Conservation (phyloP, 2,797 vertebrate species). For the Sorex maritimensis region DNA sequence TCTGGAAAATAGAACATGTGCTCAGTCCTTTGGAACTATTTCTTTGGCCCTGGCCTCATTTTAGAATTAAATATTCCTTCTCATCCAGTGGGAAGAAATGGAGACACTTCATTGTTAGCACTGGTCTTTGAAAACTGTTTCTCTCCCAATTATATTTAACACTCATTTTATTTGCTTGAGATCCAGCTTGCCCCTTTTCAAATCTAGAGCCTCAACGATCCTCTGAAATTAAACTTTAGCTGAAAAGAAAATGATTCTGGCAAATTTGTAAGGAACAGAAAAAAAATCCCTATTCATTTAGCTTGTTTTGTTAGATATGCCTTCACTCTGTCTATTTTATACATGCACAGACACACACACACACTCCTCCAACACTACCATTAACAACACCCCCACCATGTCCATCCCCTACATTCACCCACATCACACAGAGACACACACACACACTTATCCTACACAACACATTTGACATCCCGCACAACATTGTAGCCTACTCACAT, state of each 20-base stretch:
- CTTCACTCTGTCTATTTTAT: not conserved
- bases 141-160: constrained; percentile 19
- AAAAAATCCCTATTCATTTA: not conserved
- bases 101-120: not conserved
- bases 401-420: not conserved
- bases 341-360: no score
- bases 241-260: constrained; percentile 22
- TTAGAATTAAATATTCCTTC: constrained; percentile 31
- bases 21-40: no score
- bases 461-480: not conserved
- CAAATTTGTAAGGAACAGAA: constrained; percentile 51
- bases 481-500: not conserved
- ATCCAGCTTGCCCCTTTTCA: constrained; percentile 49
- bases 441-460: not conserved
- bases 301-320: not conserved
- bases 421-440: not conserved
- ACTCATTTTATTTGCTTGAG: constrained; percentile 28
- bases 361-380: not conserved
- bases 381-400: no score
- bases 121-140: not conserved
- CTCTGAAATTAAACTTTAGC: constrained; percentile 35
- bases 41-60: not conserved
- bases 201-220: constrained; percentile 29
- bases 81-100: not conserved
- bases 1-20: no score